Evolutionary conservation across 1,140 invertebrate genomes (phyloP), one percentile per base, ranked within the genome.

Genomic region (Hycleus phaleratus): DNA sequence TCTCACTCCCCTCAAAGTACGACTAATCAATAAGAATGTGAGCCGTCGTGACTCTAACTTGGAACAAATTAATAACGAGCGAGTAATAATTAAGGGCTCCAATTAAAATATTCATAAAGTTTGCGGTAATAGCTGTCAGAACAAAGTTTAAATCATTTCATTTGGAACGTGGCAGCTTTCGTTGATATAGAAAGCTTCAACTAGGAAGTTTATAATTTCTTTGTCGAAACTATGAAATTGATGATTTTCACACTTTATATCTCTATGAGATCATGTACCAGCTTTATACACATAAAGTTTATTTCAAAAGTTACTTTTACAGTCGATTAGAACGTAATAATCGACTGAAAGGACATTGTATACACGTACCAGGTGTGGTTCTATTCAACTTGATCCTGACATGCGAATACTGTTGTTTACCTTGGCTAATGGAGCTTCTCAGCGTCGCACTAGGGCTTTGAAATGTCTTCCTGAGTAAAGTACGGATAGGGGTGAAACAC

Each of bases 41-140:
- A 32, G 32, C 32, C 32, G 7, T 32, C 32, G 4, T 32, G 32
- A 32, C 32, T 32, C 7, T 4, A 32, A 32, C 32, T 4, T 3
- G 32, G 32, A 32, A 32, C 32, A 47, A 55, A 38, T 55, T 55
- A 55, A 55, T 55, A 55, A 24, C 10, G 43, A 26, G 38, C 44
- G 38, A 55, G 44, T 46, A 46, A 55, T 38, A 55, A 55, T 12
- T 55, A 47, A 39, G 32, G 32, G 10, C 38, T 10, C 42, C 52
- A 55, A 55, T 55, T 55, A 55, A 55, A 55, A 55, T 55, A 55
- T 55, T 55, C 52, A 55, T 55, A 55, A 51, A 55, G 52, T 55
- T 46, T 46, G 52, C 38, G 52, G 42, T 55, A 55, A 55, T 55
- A 55, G 52, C 52, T 55, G 52, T 55, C 44, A 55, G 45, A 55